Evolutionary conservation across 1,140 invertebrate species (phyloP), one percentile per base, ranked within the genome.

Genomic region (Calosoma granatense): DNA sequence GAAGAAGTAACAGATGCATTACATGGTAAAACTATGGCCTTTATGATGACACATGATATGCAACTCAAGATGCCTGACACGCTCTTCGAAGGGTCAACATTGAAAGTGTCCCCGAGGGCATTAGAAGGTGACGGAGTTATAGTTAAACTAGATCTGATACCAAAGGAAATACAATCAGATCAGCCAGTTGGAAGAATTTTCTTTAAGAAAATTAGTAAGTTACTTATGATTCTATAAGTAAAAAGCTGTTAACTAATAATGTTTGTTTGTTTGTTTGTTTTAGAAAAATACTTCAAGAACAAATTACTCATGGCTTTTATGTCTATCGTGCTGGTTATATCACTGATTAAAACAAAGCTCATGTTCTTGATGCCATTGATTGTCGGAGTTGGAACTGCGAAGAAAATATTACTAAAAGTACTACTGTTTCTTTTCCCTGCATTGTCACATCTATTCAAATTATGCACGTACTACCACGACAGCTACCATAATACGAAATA

Each of bases 401-500:
- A 91, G 72, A 91, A 90, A 67, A 72, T 91, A 55, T 78, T 90
- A 60, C 73, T 91, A 2, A 90, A 91, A 64, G 73, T 90, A 22
- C 67, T 91, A 17, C 76, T 91, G 1, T 90, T 90, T 76, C 65
- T 91, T 3, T 87, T 90, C 66, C 88, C 88, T 0, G 86, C 86
- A 0, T 72, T 91, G 39, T 81, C 86, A 53, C 86, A 90, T 66
- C 78, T 91, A 59, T 91, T 90, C 74, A 90, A 90, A 67, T 74
- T 90, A 1, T 91, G 88, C 69, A 85, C 86, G 11, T 87, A 85
- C 71, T 90, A 90, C 62, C 86, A 88, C 57, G 79, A 81, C 54
- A 79, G 79, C 56, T 77, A 78, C 61, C 82, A 87, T 58, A 74
- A 75, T 1, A 80, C 83, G n/a, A 87, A 87, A 63, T 84, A 80